Conservation (phyloP, 1,140 invertebrate species). For the Cyrtorhinus lividipennis region DNA sequence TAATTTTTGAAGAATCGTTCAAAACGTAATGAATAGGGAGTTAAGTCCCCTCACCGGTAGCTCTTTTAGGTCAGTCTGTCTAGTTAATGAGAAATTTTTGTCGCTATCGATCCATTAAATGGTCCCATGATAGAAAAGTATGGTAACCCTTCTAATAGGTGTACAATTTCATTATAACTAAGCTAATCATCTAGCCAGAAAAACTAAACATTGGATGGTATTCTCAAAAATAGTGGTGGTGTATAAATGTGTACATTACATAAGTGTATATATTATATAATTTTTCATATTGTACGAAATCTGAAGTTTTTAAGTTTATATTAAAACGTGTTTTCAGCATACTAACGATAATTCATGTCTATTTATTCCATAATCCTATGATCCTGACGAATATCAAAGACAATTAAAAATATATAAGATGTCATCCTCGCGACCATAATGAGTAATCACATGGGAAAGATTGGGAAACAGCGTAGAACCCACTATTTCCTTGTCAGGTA, state of each 20-base stretch:
- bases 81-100: neutral
- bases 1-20: neutral
- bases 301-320: neutral
- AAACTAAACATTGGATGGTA: slow-evolving; percentile 9
- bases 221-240: slow-evolving; percentile 15
- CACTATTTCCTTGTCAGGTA: too few species aligned
- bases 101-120: slow-evolving; percentile 3
- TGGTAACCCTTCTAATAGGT: slow-evolving; percentile 12
- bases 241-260: slow-evolving; percentile 19
- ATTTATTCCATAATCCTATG: neutral
- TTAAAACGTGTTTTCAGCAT: slow-evolving; percentile 5
- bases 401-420: too few species aligned
- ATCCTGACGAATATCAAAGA: too few species aligned
- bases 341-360: neutral
- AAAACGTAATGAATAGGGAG: slow-evolving; percentile 17
- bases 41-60: neutral
- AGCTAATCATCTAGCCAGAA: slow-evolving; percentile 16
- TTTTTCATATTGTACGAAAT: slow-evolving; percentile 7
- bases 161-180: slow-evolving; percentile 16
- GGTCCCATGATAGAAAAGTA: neutral
- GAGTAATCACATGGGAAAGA: too few species aligned
- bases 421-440: too few species aligned
- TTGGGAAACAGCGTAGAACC: too few species aligned
- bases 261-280: neutral
- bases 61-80: neutral